Conservation (phyloP, 2,797 vertebrate genomes). For the Stomatorhinus walkeri region DNA sequence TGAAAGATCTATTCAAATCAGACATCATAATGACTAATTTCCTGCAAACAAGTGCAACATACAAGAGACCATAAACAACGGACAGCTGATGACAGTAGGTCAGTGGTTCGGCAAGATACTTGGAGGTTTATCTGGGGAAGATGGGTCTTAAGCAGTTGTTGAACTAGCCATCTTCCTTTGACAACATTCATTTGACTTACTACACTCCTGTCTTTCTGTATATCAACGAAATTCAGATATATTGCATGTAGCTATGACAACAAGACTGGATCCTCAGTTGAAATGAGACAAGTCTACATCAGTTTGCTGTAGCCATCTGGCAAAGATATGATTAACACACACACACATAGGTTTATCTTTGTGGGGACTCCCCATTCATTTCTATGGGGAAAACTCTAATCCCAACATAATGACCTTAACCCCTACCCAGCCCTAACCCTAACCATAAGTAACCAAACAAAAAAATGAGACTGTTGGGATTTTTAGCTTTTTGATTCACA, state of each 20-base stretch:
- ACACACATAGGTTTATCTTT: background rate
- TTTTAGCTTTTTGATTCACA: background rate
- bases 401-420: background rate
- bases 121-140: background rate
- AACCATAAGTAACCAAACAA: background rate
- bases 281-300: background rate
- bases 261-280: background rate
- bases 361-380: background rate
- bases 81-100: background rate
- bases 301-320: background rate
- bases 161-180: background rate
- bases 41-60: background rate
- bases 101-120: background rate
- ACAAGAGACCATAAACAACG: background rate
- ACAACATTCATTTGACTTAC: background rate
- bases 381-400: background rate
- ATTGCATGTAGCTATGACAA: slow-evolving; percentile 8
- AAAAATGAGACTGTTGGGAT: background rate
- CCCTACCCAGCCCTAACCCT: background rate
- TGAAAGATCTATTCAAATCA: background rate
- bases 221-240: background rate
- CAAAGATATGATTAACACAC: background rate
- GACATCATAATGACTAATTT: background rate
- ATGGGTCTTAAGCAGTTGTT: background rate
- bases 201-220: background rate